These are phyloP conservation scores for Ceyx margarethae DNA, from an alignment of 2,113 vertebrate genomes.

Conservation along the genomic window DNA sequence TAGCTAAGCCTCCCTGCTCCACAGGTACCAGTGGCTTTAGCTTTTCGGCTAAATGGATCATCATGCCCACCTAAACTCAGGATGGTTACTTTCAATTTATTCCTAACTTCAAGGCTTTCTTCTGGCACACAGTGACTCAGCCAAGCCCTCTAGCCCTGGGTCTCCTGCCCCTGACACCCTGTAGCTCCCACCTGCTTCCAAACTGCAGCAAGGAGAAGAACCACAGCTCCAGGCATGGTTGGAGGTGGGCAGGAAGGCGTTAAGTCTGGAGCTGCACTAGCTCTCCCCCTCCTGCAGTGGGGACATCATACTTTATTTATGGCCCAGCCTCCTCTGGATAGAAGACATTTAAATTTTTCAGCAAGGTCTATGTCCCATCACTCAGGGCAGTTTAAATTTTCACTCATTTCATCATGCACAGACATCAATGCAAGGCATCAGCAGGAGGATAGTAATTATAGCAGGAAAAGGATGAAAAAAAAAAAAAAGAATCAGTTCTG, in stretches of 20 bases:
- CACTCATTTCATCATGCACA: constrained; percentile 16
- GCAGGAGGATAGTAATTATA: constrained; percentile 30
- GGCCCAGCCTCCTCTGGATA: constrained; percentile 20
- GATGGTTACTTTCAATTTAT: background rate
- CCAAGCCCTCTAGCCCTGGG: background rate
- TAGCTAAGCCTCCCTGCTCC: background rate
- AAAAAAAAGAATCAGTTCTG: background rate
- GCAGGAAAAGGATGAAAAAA: constrained; percentile 7
- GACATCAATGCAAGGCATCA: background rate
- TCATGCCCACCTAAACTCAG: background rate
- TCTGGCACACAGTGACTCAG: background rate
- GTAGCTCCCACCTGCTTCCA: background rate
- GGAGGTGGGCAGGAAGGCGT: constrained; percentile 4
- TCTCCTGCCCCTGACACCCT: background rate
- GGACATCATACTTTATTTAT: constrained; percentile 64
- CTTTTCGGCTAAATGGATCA: background rate
- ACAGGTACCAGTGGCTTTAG: background rate
- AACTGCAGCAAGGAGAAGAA: background rate
- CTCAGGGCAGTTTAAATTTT: constrained; percentile 51
- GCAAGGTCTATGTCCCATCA: constrained; percentile 47
- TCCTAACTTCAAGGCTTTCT: background rate
- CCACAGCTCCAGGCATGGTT: background rate
- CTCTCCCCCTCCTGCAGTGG: background rate
- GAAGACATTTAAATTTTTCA: constrained; percentile 62
- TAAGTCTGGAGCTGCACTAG: background rate